phyloP scores from a whole-genome alignment of 2,888 invertebrate genomes.

The Cheilosia impressa region DNA sequence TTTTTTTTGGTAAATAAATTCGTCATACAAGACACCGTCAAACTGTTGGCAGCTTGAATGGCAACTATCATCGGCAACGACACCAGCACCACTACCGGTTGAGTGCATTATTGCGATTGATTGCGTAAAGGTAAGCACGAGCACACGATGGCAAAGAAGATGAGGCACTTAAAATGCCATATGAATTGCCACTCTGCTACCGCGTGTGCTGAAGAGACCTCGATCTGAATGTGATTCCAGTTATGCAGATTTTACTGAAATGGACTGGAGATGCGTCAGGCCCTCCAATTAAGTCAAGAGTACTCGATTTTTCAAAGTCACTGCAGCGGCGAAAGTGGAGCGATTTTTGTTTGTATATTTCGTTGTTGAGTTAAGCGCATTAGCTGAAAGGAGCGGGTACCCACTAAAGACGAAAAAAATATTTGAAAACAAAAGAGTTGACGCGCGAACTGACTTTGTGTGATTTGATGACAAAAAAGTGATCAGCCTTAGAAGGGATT shows the following conservation, averaged over 20 bases:
- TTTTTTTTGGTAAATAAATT: conserved; percentile 61
- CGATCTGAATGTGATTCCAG: conserved; percentile 40
- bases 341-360: background rate
- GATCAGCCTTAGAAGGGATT: background rate
- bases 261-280: conserved; percentile 21
- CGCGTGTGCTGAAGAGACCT: conserved; percentile 10
- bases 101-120: conserved; percentile 65
- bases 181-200: conserved; percentile 31
- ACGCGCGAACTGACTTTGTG: conserved; percentile 3
- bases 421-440: conserved; percentile 35
- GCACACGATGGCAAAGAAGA: conserved; percentile 15
- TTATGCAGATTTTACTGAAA: conserved; percentile 41
- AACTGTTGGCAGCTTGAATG: conserved; percentile 62
- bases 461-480: too few relatives aligned
- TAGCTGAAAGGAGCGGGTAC: background rate
- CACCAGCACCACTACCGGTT: conserved; percentile 25
- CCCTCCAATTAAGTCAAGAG: conserved; percentile 34
- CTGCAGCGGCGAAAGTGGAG: background rate
- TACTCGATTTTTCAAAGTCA: background rate
- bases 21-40: conserved; percentile 63
- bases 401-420: background rate
- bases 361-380: background rate
- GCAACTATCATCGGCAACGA: conserved; percentile 14
- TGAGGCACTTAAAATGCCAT: conserved; percentile 58
- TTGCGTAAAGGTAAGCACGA: conserved; percentile 60